A percentile compares a stretch with the other conserved stretches of the same genome.
Evolutionary conservation across 2,888 invertebrate genomes (phyloP).

Genomic region (Pollenia griseotomentosa): DNA sequence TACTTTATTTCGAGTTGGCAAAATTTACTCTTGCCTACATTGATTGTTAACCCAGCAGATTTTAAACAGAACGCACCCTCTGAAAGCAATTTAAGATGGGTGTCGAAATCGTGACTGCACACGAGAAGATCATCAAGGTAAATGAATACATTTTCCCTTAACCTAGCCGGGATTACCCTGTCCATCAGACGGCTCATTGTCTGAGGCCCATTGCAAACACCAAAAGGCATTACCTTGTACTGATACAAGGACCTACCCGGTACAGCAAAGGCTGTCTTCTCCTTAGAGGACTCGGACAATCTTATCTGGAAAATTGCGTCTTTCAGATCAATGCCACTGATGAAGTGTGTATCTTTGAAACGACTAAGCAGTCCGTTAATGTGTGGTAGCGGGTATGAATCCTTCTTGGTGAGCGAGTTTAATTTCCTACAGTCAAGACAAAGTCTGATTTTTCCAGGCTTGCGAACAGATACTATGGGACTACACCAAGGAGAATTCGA

Average conservation of each 20-base stretch:
- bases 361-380: constrained; percentile 63
- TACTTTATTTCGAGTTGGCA: constrained; percentile 31
- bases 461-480: constrained; percentile 41
- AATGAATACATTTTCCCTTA: constrained; percentile 40
- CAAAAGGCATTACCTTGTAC: constrained; percentile 74
- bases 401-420: constrained; percentile 61
- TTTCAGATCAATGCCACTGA: constrained; percentile 61
- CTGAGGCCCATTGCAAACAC: constrained; percentile 69
- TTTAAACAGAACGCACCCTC: constrained; percentile 16
- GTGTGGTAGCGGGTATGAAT: constrained; percentile 63
- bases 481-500: constrained; percentile 56
- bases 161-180: constrained; percentile 27
- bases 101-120: constrained; percentile 18
- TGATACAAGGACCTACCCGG: constrained; percentile 73
- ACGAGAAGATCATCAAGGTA: constrained; percentile 36
- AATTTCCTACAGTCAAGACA: constrained; percentile 65
- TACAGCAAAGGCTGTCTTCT: constrained; percentile 76
- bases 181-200: constrained; percentile 66
- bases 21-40: constrained; percentile 40
- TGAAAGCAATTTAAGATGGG: background rate
- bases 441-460: constrained; percentile 61
- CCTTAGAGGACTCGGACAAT: constrained; percentile 48
- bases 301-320: constrained; percentile 62
- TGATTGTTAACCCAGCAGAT: constrained; percentile 52
- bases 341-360: constrained; percentile 57